A percentile compares a stretch with the other conserved stretches of the same genome.
phyloP scores from a whole-genome alignment of 2,113 vertebrate species.

The Prunella fulvescens region DNA sequence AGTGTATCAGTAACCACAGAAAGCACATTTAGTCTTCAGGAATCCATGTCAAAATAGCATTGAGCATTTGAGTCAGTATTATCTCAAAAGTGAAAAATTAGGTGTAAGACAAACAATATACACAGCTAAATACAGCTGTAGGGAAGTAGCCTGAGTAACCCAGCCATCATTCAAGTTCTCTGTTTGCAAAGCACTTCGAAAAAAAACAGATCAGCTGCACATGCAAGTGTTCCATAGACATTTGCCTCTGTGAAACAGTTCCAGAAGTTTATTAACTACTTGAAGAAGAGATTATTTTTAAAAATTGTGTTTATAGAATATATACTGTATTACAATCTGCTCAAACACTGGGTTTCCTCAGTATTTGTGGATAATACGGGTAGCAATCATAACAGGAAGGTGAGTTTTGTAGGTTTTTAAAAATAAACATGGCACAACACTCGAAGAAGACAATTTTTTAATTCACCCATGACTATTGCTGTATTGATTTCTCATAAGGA shows the following conservation, averaged over 20 bases:
- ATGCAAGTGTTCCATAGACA: neutral
- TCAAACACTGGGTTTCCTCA: neutral
- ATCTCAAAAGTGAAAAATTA: conserved; percentile 48
- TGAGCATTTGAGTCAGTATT: conserved; percentile 4
- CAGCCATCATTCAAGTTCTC: conserved; percentile 2
- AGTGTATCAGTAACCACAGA: neutral
- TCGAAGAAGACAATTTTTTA: neutral
- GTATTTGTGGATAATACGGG: neutral
- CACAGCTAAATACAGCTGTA: neutral
- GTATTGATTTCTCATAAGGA: neutral
- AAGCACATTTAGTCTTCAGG: neutral
- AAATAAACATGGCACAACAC: neutral
- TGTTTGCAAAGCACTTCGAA: neutral
- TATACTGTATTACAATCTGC: neutral
- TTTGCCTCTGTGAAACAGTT: neutral
- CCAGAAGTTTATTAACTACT: neutral
- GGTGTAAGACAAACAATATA: neutral
- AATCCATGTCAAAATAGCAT: neutral
- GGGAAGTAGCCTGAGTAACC: neutral
- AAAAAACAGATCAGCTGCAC: neutral
- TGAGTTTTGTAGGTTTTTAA: neutral
- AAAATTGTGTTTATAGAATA: neutral
- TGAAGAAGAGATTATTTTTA: neutral
- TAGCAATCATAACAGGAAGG: neutral
- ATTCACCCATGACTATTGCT: neutral